Percentiles rank a stretch among this genome's conserved stretches.
Conservation (phyloP, 2,888 invertebrate species). For the Chamaedrilus cognettii region DNA sequence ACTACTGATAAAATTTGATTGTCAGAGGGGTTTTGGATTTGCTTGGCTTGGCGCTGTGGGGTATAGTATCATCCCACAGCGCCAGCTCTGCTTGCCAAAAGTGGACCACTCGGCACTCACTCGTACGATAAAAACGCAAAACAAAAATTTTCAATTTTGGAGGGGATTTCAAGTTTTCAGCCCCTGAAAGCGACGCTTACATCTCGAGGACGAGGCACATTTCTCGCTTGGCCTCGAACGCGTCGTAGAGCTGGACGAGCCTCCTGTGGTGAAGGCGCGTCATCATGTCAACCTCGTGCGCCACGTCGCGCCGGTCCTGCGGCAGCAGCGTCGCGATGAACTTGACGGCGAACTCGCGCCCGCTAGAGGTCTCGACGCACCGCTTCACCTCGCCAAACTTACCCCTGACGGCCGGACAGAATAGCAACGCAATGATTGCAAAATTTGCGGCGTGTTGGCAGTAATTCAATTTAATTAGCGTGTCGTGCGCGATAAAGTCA, state of each 20-base stretch:
- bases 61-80: too few species aligned
- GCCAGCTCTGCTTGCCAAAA: too few species aligned
- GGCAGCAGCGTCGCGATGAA: slow-evolving; percentile 84
- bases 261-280: slow-evolving; percentile 89
- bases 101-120: too few species aligned
- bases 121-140: too few species aligned
- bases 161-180: too few species aligned
- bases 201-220: slow-evolving; percentile 97
- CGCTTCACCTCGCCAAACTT: slow-evolving; percentile 97
- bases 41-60: too few species aligned
- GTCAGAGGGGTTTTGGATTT: too few species aligned
- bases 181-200: slow-evolving; percentile 83
- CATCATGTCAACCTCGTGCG: slow-evolving; percentile 97
- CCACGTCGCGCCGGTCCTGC: slow-evolving; percentile 82
- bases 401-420: slow-evolving; percentile 68
- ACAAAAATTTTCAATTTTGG: too few species aligned
- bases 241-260: slow-evolving; percentile 96
- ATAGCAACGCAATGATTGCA: neutral
- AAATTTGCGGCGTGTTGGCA: too few species aligned
- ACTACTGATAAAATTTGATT: too few species aligned
- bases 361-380: slow-evolving; percentile 81
- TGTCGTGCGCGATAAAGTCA: too few species aligned
- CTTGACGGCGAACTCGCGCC: slow-evolving; percentile 86
- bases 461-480: too few species aligned
- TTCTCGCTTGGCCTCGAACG: slow-evolving; percentile 83